Evolutionary conservation across 2,797 vertebrate species (phyloP), one percentile per base, ranked within the genome.

Genomic region (Propithecus deckenii): DNA sequence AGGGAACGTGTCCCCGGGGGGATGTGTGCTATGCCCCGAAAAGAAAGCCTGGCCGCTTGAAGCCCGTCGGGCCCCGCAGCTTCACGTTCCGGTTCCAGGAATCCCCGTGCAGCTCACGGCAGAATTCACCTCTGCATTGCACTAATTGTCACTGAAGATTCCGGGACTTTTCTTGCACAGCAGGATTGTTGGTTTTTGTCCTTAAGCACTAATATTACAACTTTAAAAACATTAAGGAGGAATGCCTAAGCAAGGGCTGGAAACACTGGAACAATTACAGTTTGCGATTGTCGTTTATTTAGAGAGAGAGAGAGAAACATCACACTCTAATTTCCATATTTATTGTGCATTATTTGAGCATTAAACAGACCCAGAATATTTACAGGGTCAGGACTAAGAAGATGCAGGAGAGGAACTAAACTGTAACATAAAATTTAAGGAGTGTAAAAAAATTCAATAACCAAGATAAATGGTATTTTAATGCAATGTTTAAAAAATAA

Each of bases 21-120:
- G 28, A 35, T 2, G 9, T 0, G 18, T 2, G 1, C 7, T 3
- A 0, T 23, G 14, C 30, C 52, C 9, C 3, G 2, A 1, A 20
- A 2, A 2, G 63, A 28, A 4, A 9, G 1, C 17, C 35, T 0
- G 15, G 41, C 20, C 61, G 1, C n/a, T 38, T 3, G 0, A 3
- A 20, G 2, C 4, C 59, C 18, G 7, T 9, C 0, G 25, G 17
- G 48, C 35, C 65, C 3, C 11, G 7, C 12, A 2, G 28, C 15
- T n/a, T 13, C 22, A 5, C 0, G 4, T 38, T 18, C 28, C 12
- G 8, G 0, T n/a, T 67, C 9, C 41, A 17, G 32, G 59, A 20
- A 41, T 32, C 41, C 0, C 38, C 11, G 0, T 5, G 2, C 8
- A 28, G 8, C 10, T 4, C 17, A 4, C 0, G 13, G 7, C 28